Percentiles rank a stretch among this genome's conserved stretches.
Evolutionary conservation across 2,113 vertebrate genomes (phyloP).

Genomic region (Ovibos moschatus): DNA sequence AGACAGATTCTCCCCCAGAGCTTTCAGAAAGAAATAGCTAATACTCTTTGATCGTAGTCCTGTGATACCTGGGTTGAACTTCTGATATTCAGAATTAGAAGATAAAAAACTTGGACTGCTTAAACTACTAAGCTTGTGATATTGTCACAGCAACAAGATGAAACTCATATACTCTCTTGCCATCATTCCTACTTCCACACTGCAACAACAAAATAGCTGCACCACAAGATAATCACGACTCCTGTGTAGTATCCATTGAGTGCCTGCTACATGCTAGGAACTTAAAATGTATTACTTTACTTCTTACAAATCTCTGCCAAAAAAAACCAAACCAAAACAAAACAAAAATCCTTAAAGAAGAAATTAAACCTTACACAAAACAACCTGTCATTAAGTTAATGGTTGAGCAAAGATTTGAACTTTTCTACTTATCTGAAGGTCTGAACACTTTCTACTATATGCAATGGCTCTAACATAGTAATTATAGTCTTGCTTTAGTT

Average conservation of each 20-base stretch:
- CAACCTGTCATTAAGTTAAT: neutral
- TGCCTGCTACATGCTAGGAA: neutral
- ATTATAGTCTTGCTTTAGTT: neutral
- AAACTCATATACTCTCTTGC: neutral
- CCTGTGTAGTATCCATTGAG: fast-evolving
- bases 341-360: neutral
- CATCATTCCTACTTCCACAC: neutral
- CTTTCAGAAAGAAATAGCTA: neutral
- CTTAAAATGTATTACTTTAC: neutral
- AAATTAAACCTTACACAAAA: neutral
- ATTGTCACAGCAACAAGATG: neutral
- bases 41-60: neutral
- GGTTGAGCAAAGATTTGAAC: neutral
- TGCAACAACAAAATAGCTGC: neutral
- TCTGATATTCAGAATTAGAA: neutral
- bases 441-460: neutral
- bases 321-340: neutral
- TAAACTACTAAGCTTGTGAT: neutral
- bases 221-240: neutral
- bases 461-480: neutral
- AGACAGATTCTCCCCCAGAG: fast-evolving
- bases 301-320: neutral
- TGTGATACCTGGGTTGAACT: neutral
- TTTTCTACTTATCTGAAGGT: neutral
- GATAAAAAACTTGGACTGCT: neutral